Conservation (phyloP, 2,888 invertebrate species). For the Homarus gammarus region DNA sequence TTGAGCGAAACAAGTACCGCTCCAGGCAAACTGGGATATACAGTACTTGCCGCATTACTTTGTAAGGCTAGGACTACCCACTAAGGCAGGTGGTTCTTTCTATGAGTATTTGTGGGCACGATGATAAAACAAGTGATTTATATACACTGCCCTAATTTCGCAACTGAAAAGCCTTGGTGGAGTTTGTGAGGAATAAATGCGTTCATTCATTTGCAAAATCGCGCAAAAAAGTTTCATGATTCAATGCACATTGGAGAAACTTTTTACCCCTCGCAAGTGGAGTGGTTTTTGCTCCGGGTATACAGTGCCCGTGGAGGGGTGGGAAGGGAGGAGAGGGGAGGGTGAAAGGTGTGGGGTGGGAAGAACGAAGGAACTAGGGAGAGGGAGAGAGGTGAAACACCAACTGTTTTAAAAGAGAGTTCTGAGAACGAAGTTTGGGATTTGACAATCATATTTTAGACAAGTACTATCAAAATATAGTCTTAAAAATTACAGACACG, state of each 20-base stretch:
- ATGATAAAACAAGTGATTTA: too few species aligned
- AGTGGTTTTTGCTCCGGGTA: conserved; percentile 35
- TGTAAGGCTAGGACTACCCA: too few species aligned
- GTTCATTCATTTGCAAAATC: conserved; percentile 69
- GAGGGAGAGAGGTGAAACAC: background rate
- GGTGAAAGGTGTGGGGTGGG: conserved; percentile 14
- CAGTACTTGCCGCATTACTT: too few species aligned
- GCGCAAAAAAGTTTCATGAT: conserved; percentile 30
- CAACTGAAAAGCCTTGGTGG: conserved; percentile 36
- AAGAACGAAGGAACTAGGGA: background rate
- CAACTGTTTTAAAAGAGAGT: too few species aligned
- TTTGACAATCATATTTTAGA: too few species aligned
- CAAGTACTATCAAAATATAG: too few species aligned
- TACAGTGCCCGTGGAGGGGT: conserved; percentile 35
- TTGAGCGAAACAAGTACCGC: too few species aligned
- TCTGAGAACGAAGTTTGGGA: too few species aligned
- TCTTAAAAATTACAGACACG: too few species aligned
- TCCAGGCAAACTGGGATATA: too few species aligned
- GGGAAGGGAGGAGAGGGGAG: conserved; percentile 6
- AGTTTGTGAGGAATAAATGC: conserved; percentile 43
- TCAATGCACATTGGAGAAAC: conserved; percentile 45
- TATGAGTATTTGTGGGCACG: too few species aligned
- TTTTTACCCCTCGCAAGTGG: conserved; percentile 43
- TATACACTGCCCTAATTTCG: conserved; percentile 42
- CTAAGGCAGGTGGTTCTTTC: too few species aligned